phyloP scores from a whole-genome alignment of 92 coral and sea anemone species.

The Epizoanthus fatuus region DNA sequence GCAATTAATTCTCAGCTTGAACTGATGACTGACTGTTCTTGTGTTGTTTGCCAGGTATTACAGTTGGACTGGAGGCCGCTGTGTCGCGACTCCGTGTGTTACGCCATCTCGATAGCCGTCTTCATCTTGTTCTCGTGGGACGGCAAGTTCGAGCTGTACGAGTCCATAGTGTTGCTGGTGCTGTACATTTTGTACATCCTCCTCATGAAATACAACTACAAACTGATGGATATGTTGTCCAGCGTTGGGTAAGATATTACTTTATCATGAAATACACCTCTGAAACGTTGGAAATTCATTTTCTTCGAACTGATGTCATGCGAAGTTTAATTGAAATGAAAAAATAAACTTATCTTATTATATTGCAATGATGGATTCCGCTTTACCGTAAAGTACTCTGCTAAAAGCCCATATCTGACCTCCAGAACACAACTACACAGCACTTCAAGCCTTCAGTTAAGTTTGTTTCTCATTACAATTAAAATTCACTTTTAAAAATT shows the following conservation, averaged over 20 bases:
- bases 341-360: too few relatives aligned
- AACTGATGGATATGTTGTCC: slow-evolving; percentile 83
- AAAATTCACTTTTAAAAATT: too few relatives aligned
- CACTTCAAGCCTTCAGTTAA: too few relatives aligned
- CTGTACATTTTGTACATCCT: slow-evolving; percentile 89
- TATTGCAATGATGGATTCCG: too few relatives aligned
- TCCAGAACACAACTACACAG: too few relatives aligned
- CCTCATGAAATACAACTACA: slow-evolving; percentile 94
- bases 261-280: too few relatives aligned
- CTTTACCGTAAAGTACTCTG: too few relatives aligned
- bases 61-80: slow-evolving; percentile 99
- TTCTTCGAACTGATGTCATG: too few relatives aligned
- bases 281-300: too few relatives aligned
- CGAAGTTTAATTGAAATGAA: too few relatives aligned
- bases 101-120: slow-evolving; percentile 88
- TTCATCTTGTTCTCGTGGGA: slow-evolving; percentile 97
- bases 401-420: too few relatives aligned
- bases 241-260: slow-evolving; percentile 80
- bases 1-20: background rate
- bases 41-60: slow-evolving; percentile 68
- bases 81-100: slow-evolving; percentile 93
- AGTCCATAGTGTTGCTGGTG: slow-evolving; percentile 82
- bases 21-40: background rate
- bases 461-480: too few relatives aligned
- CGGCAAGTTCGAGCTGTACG: slow-evolving; percentile 91